Conservation (phyloP, 1,140 invertebrate genomes). For the Rhyzopertha dominica region DNA sequence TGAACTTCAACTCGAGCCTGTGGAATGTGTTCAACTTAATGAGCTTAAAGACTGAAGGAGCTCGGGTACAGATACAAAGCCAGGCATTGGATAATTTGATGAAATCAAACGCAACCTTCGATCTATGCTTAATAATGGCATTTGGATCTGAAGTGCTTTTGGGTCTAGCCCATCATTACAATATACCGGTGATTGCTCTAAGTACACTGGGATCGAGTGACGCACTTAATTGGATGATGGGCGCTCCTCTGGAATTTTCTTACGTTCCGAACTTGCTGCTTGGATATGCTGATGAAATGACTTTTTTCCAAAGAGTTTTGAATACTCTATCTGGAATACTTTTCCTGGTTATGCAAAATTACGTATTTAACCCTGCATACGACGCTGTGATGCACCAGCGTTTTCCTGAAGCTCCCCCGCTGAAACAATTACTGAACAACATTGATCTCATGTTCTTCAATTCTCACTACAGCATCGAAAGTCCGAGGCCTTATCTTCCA, state of each 20-base stretch:
- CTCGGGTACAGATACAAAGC: no score
- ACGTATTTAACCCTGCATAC: slow-evolving; percentile 11
- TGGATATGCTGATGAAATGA: slow-evolving; percentile 51
- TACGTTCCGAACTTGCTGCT: slow-evolving; percentile 51
- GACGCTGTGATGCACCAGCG: slow-evolving; percentile 7
- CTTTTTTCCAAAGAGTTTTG: slow-evolving; percentile 41
- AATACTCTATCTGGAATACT: slow-evolving; percentile 26
- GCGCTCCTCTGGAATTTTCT: slow-evolving; percentile 47
- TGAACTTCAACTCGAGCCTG: no score
- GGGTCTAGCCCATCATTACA: slow-evolving; percentile 54
- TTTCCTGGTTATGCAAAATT: slow-evolving; percentile 9
- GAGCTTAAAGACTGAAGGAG: no score
- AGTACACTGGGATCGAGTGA: no score
- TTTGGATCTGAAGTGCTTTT: slow-evolving; percentile 30
- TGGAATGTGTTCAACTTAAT: no score
- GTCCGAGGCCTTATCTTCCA: slow-evolving; percentile 48
- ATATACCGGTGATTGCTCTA: slow-evolving; percentile 54
- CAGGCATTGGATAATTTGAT: no score
- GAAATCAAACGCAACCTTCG: no score
- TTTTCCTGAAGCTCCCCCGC: slow-evolving; percentile 13
- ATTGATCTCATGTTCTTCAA: slow-evolving; percentile 17
- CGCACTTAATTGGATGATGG: slow-evolving; percentile 8
- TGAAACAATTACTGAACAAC: slow-evolving; percentile 12
- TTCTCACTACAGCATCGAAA: slow-evolving; percentile 17
- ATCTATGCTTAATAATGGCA: slow-evolving; percentile 8